Percentiles rank a stretch among this genome's conserved stretches.
These are phyloP conservation scores for Catostomus latipinnis DNA, from an alignment of 2,797 vertebrate genomes.

Conservation along the genomic window DNA sequence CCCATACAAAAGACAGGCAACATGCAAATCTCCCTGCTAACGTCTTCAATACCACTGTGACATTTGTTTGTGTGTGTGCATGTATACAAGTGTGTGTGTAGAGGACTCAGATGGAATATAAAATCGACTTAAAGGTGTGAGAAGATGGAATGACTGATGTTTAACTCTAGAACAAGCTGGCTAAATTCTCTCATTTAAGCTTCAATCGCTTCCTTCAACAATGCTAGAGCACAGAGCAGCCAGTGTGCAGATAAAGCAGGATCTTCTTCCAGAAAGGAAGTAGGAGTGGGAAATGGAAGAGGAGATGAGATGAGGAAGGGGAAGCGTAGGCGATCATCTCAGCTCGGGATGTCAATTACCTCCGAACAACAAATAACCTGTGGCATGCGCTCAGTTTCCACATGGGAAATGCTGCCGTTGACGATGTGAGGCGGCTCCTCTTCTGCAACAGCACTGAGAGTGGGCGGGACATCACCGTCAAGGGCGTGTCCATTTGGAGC, in stretches of 20 bases:
- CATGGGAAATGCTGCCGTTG: slow-evolving; percentile 88
- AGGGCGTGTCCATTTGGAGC: slow-evolving; percentile 67
- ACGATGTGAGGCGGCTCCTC: slow-evolving; percentile 85
- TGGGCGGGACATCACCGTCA: slow-evolving; percentile 51
- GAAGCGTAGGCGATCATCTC: slow-evolving; percentile 70
- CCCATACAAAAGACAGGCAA: too few species aligned
- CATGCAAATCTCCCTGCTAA: too few species aligned
- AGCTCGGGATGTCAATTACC: slow-evolving; percentile 86
- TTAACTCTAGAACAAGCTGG: background rate
- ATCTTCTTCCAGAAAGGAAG: slow-evolving; percentile 59
- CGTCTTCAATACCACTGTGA: background rate
- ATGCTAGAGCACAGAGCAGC: background rate
- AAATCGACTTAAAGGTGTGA: slow-evolving; percentile 31
- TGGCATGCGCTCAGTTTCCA: slow-evolving; percentile 85
- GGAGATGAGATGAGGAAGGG: slow-evolving; percentile 68
- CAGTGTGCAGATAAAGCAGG: background rate
- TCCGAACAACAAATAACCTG: slow-evolving; percentile 99
- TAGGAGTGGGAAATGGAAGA: slow-evolving; percentile 71
- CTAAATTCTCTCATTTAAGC: background rate
- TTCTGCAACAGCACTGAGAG: slow-evolving; percentile 65
- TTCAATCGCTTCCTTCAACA: background rate
- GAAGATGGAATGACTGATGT: slow-evolving; percentile 21
- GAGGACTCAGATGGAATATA: slow-evolving; percentile 15
- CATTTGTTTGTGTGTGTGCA: slow-evolving; percentile 17
- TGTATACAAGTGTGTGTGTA: slow-evolving; percentile 30